A percentile compares a stretch with the other conserved stretches of the same genome.
Conservation (phyloP, 1,140 invertebrate genomes). For the Magallana gigas region DNA sequence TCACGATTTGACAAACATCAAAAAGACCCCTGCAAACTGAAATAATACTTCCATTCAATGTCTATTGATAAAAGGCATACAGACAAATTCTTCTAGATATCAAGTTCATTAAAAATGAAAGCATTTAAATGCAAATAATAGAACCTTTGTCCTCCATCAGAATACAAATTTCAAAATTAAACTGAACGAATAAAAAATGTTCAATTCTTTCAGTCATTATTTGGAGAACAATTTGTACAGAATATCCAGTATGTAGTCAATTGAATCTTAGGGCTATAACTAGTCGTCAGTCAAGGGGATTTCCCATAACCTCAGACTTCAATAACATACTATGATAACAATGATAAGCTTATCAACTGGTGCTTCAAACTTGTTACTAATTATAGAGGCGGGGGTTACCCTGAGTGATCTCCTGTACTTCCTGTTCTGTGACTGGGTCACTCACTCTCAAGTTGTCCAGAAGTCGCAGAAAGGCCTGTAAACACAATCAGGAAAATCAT, state of each 20-base stretch:
- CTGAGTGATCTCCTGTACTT: conserved; percentile 61
- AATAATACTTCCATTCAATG: conserved; percentile 40
- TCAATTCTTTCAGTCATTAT: too few relatives aligned
- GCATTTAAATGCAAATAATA: background rate
- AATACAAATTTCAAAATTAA: background rate
- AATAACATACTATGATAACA: too few relatives aligned
- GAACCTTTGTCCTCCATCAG: background rate
- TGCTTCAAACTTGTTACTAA: too few relatives aligned
- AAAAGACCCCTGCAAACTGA: conserved; percentile 73
- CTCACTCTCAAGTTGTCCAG: conserved; percentile 64
- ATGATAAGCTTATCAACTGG: too few relatives aligned
- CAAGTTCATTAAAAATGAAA: background rate
- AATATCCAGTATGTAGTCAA: too few relatives aligned
- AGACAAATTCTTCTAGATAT: background rate
- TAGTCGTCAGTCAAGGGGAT: too few relatives aligned
- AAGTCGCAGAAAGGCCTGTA: conserved; percentile 64
- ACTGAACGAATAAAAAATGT: background rate
- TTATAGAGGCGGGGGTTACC: background rate
- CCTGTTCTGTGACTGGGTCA: conserved; percentile 52
- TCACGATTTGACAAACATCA: conserved; percentile 71
- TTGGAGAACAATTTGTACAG: too few relatives aligned
- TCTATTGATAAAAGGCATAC: background rate
- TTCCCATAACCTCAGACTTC: too few relatives aligned
- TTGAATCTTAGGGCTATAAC: too few relatives aligned
- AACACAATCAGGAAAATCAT: conserved; percentile 26